Percentiles rank a stretch among this genome's conserved stretches.
Evolutionary conservation across 2,797 vertebrate species (phyloP).

Genomic region (Sciaenops ocellatus): DNA sequence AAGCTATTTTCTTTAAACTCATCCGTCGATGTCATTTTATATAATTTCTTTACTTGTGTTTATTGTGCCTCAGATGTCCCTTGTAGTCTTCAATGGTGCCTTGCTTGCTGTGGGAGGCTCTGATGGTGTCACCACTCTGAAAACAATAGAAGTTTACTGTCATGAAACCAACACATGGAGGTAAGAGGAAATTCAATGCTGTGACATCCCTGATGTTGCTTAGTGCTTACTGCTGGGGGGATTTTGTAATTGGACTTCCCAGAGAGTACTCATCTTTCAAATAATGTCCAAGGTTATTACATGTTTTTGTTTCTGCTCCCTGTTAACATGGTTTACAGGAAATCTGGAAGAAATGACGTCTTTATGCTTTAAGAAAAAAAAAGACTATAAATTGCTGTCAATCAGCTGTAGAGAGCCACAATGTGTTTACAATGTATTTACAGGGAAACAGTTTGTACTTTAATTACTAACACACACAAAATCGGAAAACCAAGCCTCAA

Average conservation of each 20-base stretch:
- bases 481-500: not conserved
- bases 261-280: constrained; percentile 1
- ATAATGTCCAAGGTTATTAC: not conserved
- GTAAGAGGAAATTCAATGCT: constrained; percentile 44
- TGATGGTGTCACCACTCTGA: constrained; percentile 76
- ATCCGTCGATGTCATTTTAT: not conserved
- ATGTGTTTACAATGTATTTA: not conserved
- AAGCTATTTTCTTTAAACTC: not conserved
- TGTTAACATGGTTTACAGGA: constrained; percentile 16
- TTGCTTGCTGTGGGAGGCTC: constrained; percentile 80
- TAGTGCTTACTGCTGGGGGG: not conserved
- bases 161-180: constrained; percentile 79
- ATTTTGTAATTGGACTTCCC: not conserved
- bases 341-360: not conserved
- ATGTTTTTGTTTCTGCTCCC: not conserved
- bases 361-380: not conserved
- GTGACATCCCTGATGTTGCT: not conserved
- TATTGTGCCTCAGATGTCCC: constrained; percentile 66
- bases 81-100: constrained; percentile 71
- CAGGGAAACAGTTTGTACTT: not conserved
- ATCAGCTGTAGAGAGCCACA: not conserved
- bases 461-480: not conserved
- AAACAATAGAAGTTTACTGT: constrained; percentile 79
- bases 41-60: not conserved
- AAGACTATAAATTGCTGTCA: not conserved